phyloP scores from a whole-genome alignment of 2,888 invertebrate genomes.

The Diarsia dahlii region DNA sequence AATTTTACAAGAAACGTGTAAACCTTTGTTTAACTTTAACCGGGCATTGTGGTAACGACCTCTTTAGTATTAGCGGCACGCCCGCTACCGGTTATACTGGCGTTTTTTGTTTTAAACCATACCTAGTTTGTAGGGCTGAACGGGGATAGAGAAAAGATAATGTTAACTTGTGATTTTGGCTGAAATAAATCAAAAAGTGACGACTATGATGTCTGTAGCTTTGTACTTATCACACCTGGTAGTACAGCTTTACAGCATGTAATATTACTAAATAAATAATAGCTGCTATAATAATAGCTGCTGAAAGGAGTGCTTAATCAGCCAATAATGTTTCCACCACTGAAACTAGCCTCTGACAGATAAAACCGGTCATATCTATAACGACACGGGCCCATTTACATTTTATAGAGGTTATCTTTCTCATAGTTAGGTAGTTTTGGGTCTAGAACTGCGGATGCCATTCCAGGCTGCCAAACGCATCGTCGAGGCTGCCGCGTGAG shows the following conservation, averaged over 20 bases:
- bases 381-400: no score
- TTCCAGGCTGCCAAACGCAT: no score
- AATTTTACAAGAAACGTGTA: conserved; percentile 88
- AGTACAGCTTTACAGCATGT: not conserved
- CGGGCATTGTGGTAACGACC: conserved; percentile 76
- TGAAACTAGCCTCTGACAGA: no score
- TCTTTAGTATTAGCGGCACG: conserved; percentile 87
- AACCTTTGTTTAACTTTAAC: conserved; percentile 81
- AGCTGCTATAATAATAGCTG: no score
- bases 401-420: no score
- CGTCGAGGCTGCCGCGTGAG: not conserved
- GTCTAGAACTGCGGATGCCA: no score
- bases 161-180: not conserved
- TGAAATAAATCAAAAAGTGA: not conserved
- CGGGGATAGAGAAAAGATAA: not conserved
- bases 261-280: no score
- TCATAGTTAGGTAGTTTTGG: no score
- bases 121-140: conserved; percentile 61
- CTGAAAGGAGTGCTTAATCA: no score
- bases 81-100: conserved; percentile 86
- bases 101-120: conserved; percentile 78
- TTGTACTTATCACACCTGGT: not conserved
- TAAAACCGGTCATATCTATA: no score
- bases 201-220: not conserved
- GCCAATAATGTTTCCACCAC: no score